Base-by-base conservation (phyloP, 2,797 vertebrate genomes). In the Gila robusta region DNA sequence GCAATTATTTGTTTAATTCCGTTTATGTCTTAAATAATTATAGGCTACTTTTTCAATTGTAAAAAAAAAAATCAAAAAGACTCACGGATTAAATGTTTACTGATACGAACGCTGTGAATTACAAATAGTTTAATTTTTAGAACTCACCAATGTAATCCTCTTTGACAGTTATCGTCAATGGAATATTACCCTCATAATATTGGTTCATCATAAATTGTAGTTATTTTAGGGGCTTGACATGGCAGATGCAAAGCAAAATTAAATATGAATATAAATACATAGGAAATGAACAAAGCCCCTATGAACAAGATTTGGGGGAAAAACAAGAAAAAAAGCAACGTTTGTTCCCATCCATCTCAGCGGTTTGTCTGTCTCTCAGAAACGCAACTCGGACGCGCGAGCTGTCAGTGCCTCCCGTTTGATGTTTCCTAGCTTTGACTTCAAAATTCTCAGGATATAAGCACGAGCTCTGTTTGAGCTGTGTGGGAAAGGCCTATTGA, bases 401-500 rank as follows among this genome's bases (percentile, higher is more conserved):
- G 64, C 85, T 88, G 89, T 90, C 87, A 87, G 77, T 62, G 47
- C 21, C 26, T 70, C 14, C 8, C 6, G 78, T 89, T 90, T 90
- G 64, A 91, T 86, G 79, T 82, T 84, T 81, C 79, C 74, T 23
- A 39, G 70, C 77, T 89, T 89, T 87, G 79, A 84, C 86, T 87
- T 66, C 78, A 52, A 83, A 79, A 78, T 88, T 84, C 86, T 87
- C 76, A 39, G 81, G 84, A 86, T 87, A 79, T 69, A 85, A 88
- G 82, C 59, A 72, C 37, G 32, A 87, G 52, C 72, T 85, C 78
- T 87, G 81, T 88, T 88, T 89, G 88, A 90, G 81, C 54, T 79
- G 83, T 90, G 87, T 88, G 88, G 90, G 85, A 56, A 80, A 91
- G 90, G 87, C 91, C 85, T 90, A 87, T 89, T 80, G 81, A 88